These are phyloP conservation scores for Gymnodraco acuticeps DNA, from an alignment of 2,797 vertebrate species.

Conservation along the genomic window DNA sequence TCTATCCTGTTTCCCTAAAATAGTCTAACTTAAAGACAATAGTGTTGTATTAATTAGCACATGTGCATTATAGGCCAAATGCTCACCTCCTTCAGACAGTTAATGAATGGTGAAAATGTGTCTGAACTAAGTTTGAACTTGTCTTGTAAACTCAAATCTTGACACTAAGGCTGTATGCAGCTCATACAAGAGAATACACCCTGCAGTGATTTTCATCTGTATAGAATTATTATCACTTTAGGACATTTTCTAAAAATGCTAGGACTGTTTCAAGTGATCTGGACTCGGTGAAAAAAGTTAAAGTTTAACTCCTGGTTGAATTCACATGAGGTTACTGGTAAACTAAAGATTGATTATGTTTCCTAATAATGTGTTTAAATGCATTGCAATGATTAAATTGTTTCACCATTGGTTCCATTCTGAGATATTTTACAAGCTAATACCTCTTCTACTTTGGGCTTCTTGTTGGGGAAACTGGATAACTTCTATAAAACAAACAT, in stretches of 20 bases:
- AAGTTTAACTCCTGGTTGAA: conserved; percentile 27
- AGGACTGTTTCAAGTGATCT: background rate
- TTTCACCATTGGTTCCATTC: background rate
- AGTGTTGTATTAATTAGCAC: background rate
- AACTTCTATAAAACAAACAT: background rate
- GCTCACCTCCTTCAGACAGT: background rate
- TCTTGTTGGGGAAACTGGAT: background rate
- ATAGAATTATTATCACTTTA: background rate
- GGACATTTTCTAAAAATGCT: background rate
- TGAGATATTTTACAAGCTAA: conserved; percentile 4
- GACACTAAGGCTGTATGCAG: background rate
- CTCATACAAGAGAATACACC: background rate
- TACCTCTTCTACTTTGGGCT: background rate
- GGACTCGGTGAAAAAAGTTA: conserved; percentile 8
- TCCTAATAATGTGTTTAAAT: background rate
- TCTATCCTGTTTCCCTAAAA: background rate
- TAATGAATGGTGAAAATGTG: conserved; percentile 20
- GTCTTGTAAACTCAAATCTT: conserved; percentile 2
- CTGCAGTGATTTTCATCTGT: background rate
- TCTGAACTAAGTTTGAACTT: conserved; percentile 45
- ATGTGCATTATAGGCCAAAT: background rate
- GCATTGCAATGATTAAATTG: background rate
- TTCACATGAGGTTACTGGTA: conserved; percentile 7
- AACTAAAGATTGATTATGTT: conserved; percentile 29
- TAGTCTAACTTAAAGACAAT: background rate